Base-by-base conservation (phyloP, 2,888 invertebrate genomes). In the Hydropsyche betteni region DNA sequence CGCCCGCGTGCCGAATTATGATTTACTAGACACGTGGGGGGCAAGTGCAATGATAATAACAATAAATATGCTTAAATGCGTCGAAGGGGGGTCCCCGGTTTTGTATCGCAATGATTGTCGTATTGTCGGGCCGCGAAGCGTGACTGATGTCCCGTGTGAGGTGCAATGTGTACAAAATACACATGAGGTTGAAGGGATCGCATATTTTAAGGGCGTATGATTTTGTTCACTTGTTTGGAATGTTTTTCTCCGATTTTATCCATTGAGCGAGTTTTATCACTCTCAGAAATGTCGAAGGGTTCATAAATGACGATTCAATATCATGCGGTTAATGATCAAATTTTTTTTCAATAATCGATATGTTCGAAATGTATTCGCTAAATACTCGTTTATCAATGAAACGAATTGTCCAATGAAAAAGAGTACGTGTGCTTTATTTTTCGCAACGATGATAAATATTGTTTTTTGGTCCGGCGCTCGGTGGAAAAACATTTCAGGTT, bases 91-190 rank as follows among this genome's bases (percentile, higher is more conserved):
- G 10, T 8, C 6, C 6, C 6, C 6, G 6, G 44, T 44, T 44
- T 64, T 36, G 36, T 64, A 78, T 69, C 52, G 50, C 68, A 74
- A 79, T 77, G 77, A 79, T 79, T 74, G 79, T 76, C 74, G 76
- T 75, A 79, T 79, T 77, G 79, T 77, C 6, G 51, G 24, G 53
- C 69, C 79, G 76, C 68, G 79, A 77, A 74, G 77, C 73, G 79
- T 44, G 44, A 44, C 44, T 44, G 44, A 44, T 44, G 68, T 33
- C 74, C 79, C 24, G 72, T 70, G 58, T 53, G 24, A 16, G 64
- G 33, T 34, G 33, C 55, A 70, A 36, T 44, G 44, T 44, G 44
- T 44, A 44, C 55, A 55, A 16, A 55, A 55, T 55, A 64, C 34
- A 44, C 44, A 44, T 8, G 10, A 44, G 6, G 44, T 44, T 44